phyloP scores from a whole-genome alignment of 2,113 vertebrate genomes.

The Indri indri region DNA sequence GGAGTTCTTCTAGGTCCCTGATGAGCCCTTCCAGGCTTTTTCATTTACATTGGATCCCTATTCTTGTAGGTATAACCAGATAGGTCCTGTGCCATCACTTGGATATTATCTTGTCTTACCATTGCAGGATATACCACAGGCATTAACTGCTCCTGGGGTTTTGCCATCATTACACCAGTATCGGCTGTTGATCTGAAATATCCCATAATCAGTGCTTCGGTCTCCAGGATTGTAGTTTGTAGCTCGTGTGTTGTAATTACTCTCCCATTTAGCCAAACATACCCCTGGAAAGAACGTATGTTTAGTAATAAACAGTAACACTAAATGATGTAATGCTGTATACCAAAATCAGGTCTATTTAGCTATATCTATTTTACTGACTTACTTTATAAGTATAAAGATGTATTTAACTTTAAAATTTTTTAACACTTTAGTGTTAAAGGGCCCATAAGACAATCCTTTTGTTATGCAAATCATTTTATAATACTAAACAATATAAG shows the following conservation, averaged over 20 bases:
- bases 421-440: neutral
- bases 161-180: conserved; percentile 81
- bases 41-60: neutral
- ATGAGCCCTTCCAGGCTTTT: neutral
- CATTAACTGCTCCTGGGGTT: neutral
- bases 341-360: neutral
- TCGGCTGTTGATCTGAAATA: conserved; percentile 84
- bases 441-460: neutral
- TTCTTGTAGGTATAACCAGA: neutral
- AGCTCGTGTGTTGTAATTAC: conserved; percentile 69
- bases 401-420: neutral
- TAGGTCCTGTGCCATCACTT: neutral
- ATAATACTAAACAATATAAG: neutral
- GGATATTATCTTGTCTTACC: conserved; percentile 29
- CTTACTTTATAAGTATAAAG: neutral
- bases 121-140: neutral
- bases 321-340: neutral
- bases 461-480: neutral
- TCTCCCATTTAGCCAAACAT: conserved; percentile 80
- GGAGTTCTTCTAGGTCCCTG: neutral
- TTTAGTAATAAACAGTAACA: neutral
- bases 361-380: neutral
- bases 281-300: conserved; percentile 78
- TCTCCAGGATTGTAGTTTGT: conserved; percentile 70
- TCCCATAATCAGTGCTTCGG: conserved; percentile 80